phyloP scores from a whole-genome alignment of 1,140 invertebrate genomes.

The Helicorthomorpha holstii region DNA sequence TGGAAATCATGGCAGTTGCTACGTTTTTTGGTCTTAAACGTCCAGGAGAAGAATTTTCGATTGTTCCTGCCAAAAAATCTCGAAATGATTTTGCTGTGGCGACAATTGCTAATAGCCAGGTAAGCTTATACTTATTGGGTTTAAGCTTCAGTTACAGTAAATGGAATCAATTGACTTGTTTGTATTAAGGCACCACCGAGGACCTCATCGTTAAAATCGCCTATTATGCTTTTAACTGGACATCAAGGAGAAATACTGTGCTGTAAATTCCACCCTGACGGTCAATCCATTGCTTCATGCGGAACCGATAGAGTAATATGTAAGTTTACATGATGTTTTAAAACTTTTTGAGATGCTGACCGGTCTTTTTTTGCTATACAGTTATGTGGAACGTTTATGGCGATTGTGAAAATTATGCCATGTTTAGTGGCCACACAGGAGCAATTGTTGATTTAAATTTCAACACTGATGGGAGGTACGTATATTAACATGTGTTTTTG shows the following conservation, averaged over 20 bases:
- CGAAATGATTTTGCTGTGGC: constrained; percentile 39
- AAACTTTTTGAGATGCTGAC: background rate
- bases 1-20: no score
- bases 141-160: no score
- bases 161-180: no score
- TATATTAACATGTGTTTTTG: background rate
- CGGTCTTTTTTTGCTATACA: constrained; percentile 29
- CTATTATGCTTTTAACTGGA: constrained; percentile 93
- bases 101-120: background rate
- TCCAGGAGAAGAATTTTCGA: constrained; percentile 41
- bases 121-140: background rate
- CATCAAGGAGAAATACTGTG: constrained; percentile 93
- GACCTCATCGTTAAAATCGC: constrained; percentile 74
- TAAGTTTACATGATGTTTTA: constrained; percentile 34
- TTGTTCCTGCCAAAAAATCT: constrained; percentile 49
- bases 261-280: constrained; percentile 89
- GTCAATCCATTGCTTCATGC: constrained; percentile 76
- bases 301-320: constrained; percentile 96
- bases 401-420: constrained; percentile 92
- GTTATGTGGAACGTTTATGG: constrained; percentile 95
- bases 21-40: constrained; percentile 1
- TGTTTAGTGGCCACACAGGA: constrained; percentile 86
- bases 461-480: constrained; percentile 63
- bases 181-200: constrained; percentile 43
- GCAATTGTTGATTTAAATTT: constrained; percentile 92